A percentile compares a stretch with the other conserved stretches of the same genome.
These are phyloP conservation scores for Hedychridium roseum DNA, from an alignment of 2,888 invertebrate species.

Conservation along the genomic window DNA sequence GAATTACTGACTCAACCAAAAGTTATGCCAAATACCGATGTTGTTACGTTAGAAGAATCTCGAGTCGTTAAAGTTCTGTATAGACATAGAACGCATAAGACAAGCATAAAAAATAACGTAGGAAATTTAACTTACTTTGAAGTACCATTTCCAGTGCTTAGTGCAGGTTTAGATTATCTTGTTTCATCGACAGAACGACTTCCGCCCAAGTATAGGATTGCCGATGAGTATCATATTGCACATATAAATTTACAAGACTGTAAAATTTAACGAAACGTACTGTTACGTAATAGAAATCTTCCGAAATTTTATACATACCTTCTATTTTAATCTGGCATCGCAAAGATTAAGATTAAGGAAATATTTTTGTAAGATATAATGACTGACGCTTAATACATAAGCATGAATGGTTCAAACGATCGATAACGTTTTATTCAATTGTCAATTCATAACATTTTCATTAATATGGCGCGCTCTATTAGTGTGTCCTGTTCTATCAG, in stretches of 20 bases:
- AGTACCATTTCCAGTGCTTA: constrained; percentile 47
- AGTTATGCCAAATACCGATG: constrained; percentile 15
- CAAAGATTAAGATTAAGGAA: no score
- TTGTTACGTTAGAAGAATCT: constrained; percentile 33
- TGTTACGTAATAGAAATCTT: constrained; percentile 1
- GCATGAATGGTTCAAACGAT: neutral
- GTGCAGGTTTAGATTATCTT: constrained; percentile 53
- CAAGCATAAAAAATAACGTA: constrained; percentile 25
- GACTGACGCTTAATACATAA: neutral
- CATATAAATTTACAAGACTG: constrained; percentile 37
- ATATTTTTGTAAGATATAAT: neutral
- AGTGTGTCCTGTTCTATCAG: constrained; percentile 1
- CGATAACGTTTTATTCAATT: constrained; percentile 12
- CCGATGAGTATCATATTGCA: constrained; percentile 50
- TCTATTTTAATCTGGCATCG: no score
- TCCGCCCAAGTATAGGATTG: constrained; percentile 50
- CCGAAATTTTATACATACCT: constrained; percentile 10
- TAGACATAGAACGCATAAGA: constrained; percentile 44
- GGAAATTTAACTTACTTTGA: constrained; percentile 44
- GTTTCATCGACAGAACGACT: constrained; percentile 48
- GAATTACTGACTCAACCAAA: constrained; percentile 45
- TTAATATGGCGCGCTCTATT: neutral
- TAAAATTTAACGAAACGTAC: constrained; percentile 9
- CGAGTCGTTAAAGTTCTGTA: constrained; percentile 55
- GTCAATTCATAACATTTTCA: constrained; percentile 3